Percentiles rank a stretch among this genome's conserved stretches.
Evolutionary conservation across 2,797 vertebrate species (phyloP).

Genomic region (Lutjanus argentimaculatus): DNA sequence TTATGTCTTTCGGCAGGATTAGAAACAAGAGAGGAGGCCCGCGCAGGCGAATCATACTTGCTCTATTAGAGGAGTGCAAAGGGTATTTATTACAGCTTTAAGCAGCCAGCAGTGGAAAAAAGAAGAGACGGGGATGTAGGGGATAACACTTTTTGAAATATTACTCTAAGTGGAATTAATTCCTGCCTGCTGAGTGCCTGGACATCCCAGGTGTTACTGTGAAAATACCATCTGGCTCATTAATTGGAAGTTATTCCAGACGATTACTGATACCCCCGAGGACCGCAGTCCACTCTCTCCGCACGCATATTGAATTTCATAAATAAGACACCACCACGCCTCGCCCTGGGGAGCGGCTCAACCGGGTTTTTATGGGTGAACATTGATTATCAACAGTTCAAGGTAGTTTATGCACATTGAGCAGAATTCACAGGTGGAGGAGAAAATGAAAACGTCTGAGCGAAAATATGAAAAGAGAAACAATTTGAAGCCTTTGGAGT

Average conservation of each 20-base stretch:
- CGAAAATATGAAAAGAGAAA: conserved; percentile 44
- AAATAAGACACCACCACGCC: conserved; percentile 70
- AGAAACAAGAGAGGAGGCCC: conserved; percentile 44
- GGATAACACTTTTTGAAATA: conserved; percentile 76
- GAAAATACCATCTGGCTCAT: conserved; percentile 86
- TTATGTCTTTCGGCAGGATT: conserved; percentile 70
- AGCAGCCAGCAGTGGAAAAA: conserved; percentile 44
- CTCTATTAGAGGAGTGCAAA: conserved; percentile 43
- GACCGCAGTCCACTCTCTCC: conserved; percentile 61
- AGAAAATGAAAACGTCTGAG: conserved; percentile 54
- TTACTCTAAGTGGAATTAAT: conserved; percentile 80
- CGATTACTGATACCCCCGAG: conserved; percentile 78
- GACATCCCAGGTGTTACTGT: conserved; percentile 84
- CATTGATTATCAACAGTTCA: conserved; percentile 80
- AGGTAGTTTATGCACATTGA: conserved; percentile 59
- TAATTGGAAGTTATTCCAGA: conserved; percentile 85
- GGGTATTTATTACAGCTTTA: conserved; percentile 64
- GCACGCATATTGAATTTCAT: conserved; percentile 76
- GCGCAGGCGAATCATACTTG: conserved; percentile 19
- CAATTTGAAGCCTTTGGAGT: conserved; percentile 48
- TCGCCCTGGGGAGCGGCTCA: conserved; percentile 46
- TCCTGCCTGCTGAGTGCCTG: conserved; percentile 68
- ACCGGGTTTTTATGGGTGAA: conserved; percentile 57
- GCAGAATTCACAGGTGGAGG: conserved; percentile 57
- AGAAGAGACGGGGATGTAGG: conserved; percentile 60